Evolutionary conservation across 2,113 vertebrate species (phyloP).

Genomic region (Pachypanchax playfairii): DNA sequence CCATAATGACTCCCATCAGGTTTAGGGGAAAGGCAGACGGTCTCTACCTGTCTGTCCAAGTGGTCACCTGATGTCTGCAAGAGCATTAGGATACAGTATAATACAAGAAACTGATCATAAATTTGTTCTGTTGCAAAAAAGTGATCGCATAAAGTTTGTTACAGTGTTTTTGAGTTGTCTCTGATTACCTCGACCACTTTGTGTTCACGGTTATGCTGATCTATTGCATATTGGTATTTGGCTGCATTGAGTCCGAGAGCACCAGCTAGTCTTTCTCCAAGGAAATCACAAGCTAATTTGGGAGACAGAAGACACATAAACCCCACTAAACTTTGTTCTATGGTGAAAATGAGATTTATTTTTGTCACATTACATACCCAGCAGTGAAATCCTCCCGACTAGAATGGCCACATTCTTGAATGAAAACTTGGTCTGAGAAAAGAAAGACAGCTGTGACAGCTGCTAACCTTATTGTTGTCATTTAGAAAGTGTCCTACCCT

Average conservation of each 20-base stretch:
- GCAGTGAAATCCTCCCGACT: conserved; percentile 71
- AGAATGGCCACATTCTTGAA: conserved; percentile 67
- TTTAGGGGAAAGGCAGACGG: conserved; percentile 33
- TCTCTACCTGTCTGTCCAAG: conserved; percentile 42
- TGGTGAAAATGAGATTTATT: background rate
- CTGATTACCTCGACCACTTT: conserved; percentile 60
- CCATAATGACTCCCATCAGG: conserved; percentile 54
- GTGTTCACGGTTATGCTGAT: conserved; percentile 61
- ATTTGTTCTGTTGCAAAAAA: no score
- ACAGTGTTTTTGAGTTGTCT: no score
- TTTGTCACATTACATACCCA: conserved; percentile 57
- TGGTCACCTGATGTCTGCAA: conserved; percentile 25
- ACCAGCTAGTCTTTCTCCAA: conserved; percentile 73
- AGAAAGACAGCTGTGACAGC: background rate
- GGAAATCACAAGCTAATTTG: conserved; percentile 78
- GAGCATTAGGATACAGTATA: background rate
- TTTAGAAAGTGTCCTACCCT: conserved; percentile 42
- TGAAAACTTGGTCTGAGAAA: conserved; percentile 45
- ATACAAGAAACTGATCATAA: background rate
- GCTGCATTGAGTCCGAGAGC: conserved; percentile 76
- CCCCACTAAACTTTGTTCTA: background rate
- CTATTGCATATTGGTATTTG: conserved; percentile 80
- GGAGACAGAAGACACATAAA: conserved; percentile 2
- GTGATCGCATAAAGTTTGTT: no score
- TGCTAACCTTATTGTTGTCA: background rate